Evolutionary conservation across 2,888 invertebrate genomes (phyloP), one percentile per base, ranked within the genome.

Genomic region (Lycocerus yunnanus): DNA sequence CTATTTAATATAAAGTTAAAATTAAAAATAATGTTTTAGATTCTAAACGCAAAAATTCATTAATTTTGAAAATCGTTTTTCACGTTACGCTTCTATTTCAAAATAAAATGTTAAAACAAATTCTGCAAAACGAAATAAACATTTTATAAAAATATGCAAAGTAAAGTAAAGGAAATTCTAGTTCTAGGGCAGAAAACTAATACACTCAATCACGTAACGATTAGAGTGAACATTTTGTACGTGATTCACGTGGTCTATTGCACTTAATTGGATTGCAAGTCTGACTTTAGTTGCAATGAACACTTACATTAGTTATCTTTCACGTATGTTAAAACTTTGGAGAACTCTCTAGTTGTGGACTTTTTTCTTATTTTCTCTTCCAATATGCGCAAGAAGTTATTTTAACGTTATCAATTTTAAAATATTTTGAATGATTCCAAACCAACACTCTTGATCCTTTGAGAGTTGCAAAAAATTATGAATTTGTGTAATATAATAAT

Each of bases 211-310:
- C 43, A 43, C 43, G 43, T 43, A 74, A 74, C 65, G 71, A 74
- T 74, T 74, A 74, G 74, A 70, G 71, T 71, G 71, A 74, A 74
- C 71, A 70, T 74, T 59, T 27, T 61, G 68, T 68, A 43, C 43
- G 69, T 75, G 72, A 75, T 66, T 66, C 78, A 78, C 74, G 78
- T 74, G 78, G 73, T 73, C 72, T 68, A 74, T 69, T 79, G 79
- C 76, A 78, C 77, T 77, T 79, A 80, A 80, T 80, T 80, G 80
- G 78, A 78, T 79, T 80, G 79, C 80, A 80, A 80, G 79, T 74
- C 80, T 77, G 74, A 77, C 76, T 76, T 78, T 71, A 74, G 69
- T 77, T 80, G 79, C 80, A 80, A 80, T 79, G 79, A 80, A 78
- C 79, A 79, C 78, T 78, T 77, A 76, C 79, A 79, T 43, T 43